Evolutionary conservation across 2,888 invertebrate species (phyloP).

Genomic region (Ophion ventricosus): DNA sequence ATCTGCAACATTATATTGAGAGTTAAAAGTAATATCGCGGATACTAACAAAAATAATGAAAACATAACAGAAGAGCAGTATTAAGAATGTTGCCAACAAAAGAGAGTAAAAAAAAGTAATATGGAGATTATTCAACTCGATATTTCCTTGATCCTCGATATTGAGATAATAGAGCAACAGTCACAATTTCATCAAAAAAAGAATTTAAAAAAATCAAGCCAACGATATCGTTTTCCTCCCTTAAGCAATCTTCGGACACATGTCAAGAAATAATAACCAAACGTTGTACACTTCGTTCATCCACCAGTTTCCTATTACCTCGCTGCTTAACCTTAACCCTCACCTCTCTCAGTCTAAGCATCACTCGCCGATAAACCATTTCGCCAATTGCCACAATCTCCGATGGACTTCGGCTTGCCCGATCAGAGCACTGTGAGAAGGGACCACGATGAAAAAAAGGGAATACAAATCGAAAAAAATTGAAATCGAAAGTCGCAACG

Average conservation of each 20-base stretch:
- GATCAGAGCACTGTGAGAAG: not conserved
- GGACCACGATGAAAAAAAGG: not conserved
- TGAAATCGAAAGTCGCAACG: slow-evolving; percentile 37
- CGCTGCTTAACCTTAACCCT: too few species aligned
- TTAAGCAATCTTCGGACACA: too few species aligned
- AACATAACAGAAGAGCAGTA: not conserved
- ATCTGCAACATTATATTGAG: not conserved
- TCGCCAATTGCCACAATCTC: not conserved
- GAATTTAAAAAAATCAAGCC: too few species aligned
- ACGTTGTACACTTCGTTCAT: too few species aligned
- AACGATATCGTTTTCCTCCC: too few species aligned
- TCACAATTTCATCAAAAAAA: too few species aligned
- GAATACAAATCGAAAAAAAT: slow-evolving; percentile 37
- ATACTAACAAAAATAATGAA: not conserved
- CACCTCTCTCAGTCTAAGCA: too few species aligned
- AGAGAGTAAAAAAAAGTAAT: not conserved
- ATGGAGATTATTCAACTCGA: too few species aligned
- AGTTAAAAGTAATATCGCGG: not conserved
- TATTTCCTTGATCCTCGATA: too few species aligned
- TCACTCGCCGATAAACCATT: not conserved
- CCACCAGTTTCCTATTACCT: too few species aligned
- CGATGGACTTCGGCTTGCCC: not conserved
- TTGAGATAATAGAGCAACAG: too few species aligned
- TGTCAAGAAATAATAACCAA: too few species aligned
- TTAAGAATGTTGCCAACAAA: not conserved